Conservation (phyloP, 2,113 vertebrate species). For the Sakesphorus luctuosus region DNA sequence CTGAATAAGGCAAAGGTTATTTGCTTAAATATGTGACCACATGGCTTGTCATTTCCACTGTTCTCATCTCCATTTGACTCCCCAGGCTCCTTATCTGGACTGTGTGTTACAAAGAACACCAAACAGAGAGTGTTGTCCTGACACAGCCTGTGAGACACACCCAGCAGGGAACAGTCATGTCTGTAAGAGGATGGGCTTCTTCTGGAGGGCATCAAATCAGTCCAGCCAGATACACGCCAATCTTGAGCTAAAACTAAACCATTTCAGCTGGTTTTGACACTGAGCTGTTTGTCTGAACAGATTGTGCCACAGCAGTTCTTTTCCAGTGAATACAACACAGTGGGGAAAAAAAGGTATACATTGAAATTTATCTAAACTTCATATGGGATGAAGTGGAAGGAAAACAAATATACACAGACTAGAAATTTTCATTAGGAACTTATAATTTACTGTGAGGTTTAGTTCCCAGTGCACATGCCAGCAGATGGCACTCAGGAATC, state of each 20-base stretch:
- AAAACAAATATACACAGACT: not conserved
- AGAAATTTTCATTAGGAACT: not conserved
- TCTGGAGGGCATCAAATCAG: not conserved
- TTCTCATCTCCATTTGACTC: not conserved
- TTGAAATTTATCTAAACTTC: not conserved
- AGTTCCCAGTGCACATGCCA: conserved; percentile 18
- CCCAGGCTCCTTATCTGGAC: not conserved
- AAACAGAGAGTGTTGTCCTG: not conserved
- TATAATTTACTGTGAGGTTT: not conserved
- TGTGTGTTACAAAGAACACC: too few relatives aligned
- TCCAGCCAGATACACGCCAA: not conserved
- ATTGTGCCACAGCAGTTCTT: not conserved
- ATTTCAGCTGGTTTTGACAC: not conserved
- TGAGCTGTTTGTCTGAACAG: not conserved
- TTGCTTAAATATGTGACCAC: not conserved
- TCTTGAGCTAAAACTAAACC: not conserved
- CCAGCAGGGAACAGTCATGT: not conserved
- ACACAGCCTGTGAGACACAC: too few relatives aligned
- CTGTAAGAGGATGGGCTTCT: not conserved
- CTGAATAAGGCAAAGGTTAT: not conserved
- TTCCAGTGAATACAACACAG: not conserved
- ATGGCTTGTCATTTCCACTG: rapidly evolving
- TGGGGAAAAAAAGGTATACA: rapidly evolving
- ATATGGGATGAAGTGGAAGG: not conserved
- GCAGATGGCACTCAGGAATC: conserved; percentile 59